Conservation (phyloP, 2,888 invertebrate species). For the Napeogenes inachia region DNA sequence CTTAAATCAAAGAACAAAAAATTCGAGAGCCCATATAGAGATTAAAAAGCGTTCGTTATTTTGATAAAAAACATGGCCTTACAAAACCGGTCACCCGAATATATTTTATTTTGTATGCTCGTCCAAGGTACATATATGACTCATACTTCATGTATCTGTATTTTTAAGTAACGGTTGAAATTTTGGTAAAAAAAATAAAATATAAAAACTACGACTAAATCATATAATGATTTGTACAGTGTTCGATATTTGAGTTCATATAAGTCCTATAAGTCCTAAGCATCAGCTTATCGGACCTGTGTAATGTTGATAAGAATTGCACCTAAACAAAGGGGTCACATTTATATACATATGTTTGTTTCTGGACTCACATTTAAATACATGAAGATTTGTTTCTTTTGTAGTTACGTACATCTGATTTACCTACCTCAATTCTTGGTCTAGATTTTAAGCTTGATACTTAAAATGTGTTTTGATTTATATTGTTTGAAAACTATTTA, state of each 20-base stretch:
- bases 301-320: slow-evolving; percentile 1
- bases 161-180: too few relatives aligned
- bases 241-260: background rate
- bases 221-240: background rate
- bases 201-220: too few relatives aligned
- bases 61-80: slow-evolving; percentile 40
- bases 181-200: too few relatives aligned
- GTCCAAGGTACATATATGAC: slow-evolving; percentile 1
- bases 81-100: slow-evolving; percentile 27
- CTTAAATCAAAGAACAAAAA: slow-evolving; percentile 11
- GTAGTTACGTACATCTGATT: too few relatives aligned
- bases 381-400: too few relatives aligned
- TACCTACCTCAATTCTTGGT: too few relatives aligned
- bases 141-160: background rate
- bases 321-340: slow-evolving; percentile 1
- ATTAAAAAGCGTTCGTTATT: slow-evolving; percentile 39
- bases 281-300: background rate
- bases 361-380: too few relatives aligned
- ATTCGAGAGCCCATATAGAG: slow-evolving; percentile 5
- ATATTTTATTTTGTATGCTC: slow-evolving; percentile 6
- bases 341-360: background rate
- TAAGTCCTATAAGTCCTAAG: too few relatives aligned
- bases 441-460: too few relatives aligned
- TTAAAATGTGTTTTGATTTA: too few relatives aligned
- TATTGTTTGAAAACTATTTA: too few relatives aligned